phyloP scores from a whole-genome alignment of 2,888 invertebrate species.

The Diaprepes abbreviatus region DNA sequence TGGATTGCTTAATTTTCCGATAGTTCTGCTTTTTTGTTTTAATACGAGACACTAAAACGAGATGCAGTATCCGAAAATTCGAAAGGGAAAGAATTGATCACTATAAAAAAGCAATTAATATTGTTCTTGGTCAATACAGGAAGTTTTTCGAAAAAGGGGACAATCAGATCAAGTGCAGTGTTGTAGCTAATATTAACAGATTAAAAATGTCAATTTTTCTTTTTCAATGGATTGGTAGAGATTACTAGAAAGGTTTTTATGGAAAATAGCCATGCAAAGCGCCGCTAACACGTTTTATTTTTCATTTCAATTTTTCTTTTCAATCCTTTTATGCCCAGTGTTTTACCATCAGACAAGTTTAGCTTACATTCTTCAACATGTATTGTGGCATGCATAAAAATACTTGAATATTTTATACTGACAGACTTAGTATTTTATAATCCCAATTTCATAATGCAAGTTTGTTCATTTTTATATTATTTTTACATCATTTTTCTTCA shows the following conservation, averaged over 20 bases:
- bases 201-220: constrained; percentile 32
- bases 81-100: constrained; percentile 30
- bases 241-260: constrained; percentile 13
- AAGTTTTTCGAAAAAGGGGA: constrained; percentile 21
- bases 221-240: not conserved
- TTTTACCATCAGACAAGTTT: constrained; percentile 18
- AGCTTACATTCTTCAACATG: not conserved
- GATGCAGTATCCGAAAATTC: constrained; percentile 17
- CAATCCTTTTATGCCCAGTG: constrained; percentile 10
- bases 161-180: constrained; percentile 19
- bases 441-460: no score
- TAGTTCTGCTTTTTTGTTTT: not conserved
- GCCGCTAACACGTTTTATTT: constrained; percentile 16
- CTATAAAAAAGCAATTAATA: constrained; percentile 34
- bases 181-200: constrained; percentile 36
- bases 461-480: no score
- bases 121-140: constrained; percentile 27
- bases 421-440: no score
- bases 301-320: constrained; percentile 17
- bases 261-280: constrained; percentile 26
- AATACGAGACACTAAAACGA: constrained; percentile 14
- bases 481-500: no score
- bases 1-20: not conserved
- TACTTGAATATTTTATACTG: no score
- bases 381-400: no score